These are phyloP conservation scores for Heliothis subflexa DNA, from an alignment of 1,140 invertebrate species.

Conservation along the genomic window DNA sequence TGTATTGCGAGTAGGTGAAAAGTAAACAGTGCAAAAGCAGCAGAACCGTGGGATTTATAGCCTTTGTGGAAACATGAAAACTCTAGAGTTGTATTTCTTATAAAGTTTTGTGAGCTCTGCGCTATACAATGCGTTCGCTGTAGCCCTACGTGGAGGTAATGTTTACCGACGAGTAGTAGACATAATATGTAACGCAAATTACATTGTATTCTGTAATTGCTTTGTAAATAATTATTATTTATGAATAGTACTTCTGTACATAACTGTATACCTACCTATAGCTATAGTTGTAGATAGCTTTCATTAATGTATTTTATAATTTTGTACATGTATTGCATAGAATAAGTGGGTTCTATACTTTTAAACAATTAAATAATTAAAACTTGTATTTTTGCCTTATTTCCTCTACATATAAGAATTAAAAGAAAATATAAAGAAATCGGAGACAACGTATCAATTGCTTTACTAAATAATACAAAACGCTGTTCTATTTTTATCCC, in stretches of 20 bases:
- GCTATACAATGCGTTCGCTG: constrained; percentile 43
- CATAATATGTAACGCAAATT: constrained; percentile 53
- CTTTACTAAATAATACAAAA: no score
- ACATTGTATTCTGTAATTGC: constrained; percentile 55
- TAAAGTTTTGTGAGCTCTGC: constrained; percentile 58
- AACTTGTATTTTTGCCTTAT: constrained; percentile 1
- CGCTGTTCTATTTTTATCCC: no score
- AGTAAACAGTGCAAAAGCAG: constrained; percentile 63
- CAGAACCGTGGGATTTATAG: constrained; percentile 68
- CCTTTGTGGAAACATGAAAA: constrained; percentile 66
- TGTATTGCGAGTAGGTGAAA: constrained; percentile 68
- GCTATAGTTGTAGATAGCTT: constrained; percentile 60
- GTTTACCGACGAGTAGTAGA: constrained; percentile 49
- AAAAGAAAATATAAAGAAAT: background rate
- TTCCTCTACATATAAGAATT: background rate
- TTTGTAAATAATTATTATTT: constrained; percentile 79
- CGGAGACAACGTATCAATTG: background rate
- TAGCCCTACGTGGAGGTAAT: constrained; percentile 44
- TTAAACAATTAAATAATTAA: constrained; percentile 51
- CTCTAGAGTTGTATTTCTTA: constrained; percentile 65
- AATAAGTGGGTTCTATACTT: constrained; percentile 65
- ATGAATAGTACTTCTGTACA: constrained; percentile 59
- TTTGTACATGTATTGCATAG: constrained; percentile 69
- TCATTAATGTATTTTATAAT: constrained; percentile 53
- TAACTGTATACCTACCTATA: constrained; percentile 50